Conservation (phyloP, 37 sponge, comb jelly and placozoan species). For the Geodia barretti region DNA sequence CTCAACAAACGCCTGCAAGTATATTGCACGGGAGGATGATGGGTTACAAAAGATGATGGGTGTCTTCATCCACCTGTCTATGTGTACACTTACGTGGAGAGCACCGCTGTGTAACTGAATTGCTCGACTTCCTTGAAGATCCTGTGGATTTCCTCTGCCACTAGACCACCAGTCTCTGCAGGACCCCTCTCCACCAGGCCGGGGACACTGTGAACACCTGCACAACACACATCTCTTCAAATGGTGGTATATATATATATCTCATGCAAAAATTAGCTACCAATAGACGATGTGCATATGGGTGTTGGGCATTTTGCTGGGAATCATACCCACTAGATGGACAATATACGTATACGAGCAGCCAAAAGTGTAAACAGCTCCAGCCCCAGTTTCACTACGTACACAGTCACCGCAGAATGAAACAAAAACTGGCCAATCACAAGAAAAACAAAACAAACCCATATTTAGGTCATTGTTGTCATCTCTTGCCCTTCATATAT, state of each 20-base stretch:
- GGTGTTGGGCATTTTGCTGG: neutral
- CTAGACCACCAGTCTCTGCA: conserved; percentile 44
- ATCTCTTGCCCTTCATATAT: too few species aligned
- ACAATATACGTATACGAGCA: neutral
- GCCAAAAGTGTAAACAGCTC: neutral
- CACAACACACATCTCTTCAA: neutral
- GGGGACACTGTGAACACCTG: conserved; percentile 68
- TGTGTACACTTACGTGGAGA: conserved; percentile 49
- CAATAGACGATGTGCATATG: too few species aligned
- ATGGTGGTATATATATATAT: too few species aligned
- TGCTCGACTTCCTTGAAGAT: conserved; percentile 39
- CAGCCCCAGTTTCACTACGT: too few species aligned
- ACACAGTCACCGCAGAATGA: too few species aligned
- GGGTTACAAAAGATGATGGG: neutral
- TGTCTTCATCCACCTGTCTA: neutral
- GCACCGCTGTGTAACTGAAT: conserved; percentile 75
- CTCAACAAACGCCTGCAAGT: conserved; percentile 51
- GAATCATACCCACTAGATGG: neutral
- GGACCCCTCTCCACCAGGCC: conserved; percentile 45
- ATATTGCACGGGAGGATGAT: neutral
- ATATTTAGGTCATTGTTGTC: too few species aligned
- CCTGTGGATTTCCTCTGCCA: conserved; percentile 46
- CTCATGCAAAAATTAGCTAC: too few species aligned
- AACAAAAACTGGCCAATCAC: too few species aligned
- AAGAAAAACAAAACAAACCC: too few species aligned